Conservation (phyloP, 2,797 vertebrate species). For the Furcifer pardalis region DNA sequence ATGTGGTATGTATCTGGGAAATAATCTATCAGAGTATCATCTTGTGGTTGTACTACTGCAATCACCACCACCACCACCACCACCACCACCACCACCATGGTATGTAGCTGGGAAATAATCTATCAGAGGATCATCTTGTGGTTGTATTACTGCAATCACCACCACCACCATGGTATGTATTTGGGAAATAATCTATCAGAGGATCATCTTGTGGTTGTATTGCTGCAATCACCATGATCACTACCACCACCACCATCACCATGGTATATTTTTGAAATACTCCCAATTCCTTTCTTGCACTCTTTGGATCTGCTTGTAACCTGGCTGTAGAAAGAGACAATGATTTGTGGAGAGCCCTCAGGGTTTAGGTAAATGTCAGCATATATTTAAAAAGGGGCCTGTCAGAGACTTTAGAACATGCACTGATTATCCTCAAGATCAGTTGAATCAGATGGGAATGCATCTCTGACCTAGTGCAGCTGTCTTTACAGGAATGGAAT, state of each 20-base stretch:
- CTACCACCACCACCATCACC: too few species aligned
- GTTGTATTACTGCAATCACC: not conserved
- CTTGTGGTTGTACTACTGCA: not conserved
- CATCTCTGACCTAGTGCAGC: constrained; percentile 41
- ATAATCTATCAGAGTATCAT: not conserved
- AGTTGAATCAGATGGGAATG: constrained; percentile 57
- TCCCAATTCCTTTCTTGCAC: not conserved
- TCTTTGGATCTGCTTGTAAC: constrained; percentile 24
- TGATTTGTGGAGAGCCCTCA: not conserved
- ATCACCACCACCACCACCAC: too few species aligned
- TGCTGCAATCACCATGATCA: not conserved
- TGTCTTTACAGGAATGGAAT: constrained; percentile 49
- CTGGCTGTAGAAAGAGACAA: constrained; percentile 38
- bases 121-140: not conserved
- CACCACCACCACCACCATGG: not conserved
- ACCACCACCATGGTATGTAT: not conserved
- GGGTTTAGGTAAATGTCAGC: constrained; percentile 22
- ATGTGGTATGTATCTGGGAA: not conserved
- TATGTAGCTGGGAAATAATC: not conserved
- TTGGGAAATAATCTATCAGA: not conserved
- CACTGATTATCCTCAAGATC: constrained; percentile 56
- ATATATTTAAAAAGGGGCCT: constrained; percentile 34
- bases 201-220: not conserved
- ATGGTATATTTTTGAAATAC: not conserved
- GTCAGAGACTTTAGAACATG: constrained; percentile 33